Conservation (phyloP, 2,113 vertebrate species). For the Siniperca knerii region DNA sequence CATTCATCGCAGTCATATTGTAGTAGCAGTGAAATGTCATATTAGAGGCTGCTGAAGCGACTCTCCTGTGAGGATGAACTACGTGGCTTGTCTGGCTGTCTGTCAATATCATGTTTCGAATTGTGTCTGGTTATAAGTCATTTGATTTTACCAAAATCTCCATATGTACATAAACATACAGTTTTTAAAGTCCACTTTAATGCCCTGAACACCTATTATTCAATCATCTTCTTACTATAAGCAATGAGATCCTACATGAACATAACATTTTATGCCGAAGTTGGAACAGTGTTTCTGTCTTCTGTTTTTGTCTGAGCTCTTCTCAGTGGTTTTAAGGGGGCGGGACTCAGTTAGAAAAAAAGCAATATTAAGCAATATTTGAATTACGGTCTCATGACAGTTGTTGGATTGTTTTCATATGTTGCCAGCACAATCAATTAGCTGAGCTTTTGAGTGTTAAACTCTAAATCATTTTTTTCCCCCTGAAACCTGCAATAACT, state of each 20-base stretch:
- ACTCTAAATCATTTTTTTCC: no score
- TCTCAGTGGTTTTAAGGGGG: neutral
- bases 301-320: neutral
- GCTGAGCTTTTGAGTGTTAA: no score
- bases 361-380: neutral
- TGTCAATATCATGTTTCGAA: constrained; percentile 8
- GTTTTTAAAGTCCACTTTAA: neutral
- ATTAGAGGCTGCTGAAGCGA: neutral
- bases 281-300: no score
- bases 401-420: no score
- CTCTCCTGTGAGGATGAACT: neutral
- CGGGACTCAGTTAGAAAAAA: neutral
- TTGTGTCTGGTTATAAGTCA: neutral
- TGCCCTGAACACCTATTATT: neutral
- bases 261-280: neutral
- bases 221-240: neutral
- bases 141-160: neutral
- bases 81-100: neutral
- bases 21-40: constrained; percentile 19
- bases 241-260: neutral
- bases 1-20: neutral
- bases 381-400: neutral
- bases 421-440: neutral
- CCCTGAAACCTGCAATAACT: no score
- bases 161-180: no score